These are phyloP conservation scores for Drosophila peninsularis DNA, from an alignment of 2,888 invertebrate species.

Conservation along the genomic window DNA sequence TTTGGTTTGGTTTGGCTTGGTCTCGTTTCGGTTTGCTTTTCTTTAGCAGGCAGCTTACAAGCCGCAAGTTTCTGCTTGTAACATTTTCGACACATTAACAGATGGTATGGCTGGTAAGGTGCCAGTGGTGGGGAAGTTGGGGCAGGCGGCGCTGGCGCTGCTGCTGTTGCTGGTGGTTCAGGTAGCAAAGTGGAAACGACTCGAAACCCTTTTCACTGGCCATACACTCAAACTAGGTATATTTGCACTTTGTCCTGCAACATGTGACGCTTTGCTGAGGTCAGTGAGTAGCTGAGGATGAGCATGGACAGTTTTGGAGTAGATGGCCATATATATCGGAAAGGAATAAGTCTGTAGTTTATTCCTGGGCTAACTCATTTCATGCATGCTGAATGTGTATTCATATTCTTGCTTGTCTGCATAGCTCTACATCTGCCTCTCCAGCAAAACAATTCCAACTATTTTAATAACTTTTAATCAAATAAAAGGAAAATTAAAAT, in stretches of 20 bases:
- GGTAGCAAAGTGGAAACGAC: slow-evolving; percentile 30
- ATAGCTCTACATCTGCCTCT: too few species aligned
- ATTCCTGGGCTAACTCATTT: too few species aligned
- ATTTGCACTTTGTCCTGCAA: not conserved
- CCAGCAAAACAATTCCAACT: too few species aligned
- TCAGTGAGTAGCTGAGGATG: too few species aligned
- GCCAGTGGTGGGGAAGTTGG: not conserved
- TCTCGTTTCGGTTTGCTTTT: slow-evolving; percentile 27
- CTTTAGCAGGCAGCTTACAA: slow-evolving; percentile 42
- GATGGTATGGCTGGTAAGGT: not conserved
- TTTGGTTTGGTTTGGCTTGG: slow-evolving; percentile 1
- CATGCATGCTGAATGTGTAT: not conserved
- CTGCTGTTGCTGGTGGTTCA: slow-evolving; percentile 10
- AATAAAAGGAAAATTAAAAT: too few species aligned
- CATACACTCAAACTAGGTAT: not conserved
- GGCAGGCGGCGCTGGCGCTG: not conserved
- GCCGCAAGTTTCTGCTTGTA: slow-evolving; percentile 70
- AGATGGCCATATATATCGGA: too few species aligned
- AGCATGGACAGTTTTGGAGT: not conserved
- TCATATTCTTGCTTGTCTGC: not conserved
- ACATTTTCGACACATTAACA: slow-evolving; percentile 75
- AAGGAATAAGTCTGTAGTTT: too few species aligned
- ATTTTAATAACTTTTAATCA: too few species aligned
- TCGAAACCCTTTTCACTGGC: slow-evolving; percentile 30
- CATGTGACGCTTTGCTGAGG: not conserved